Evolutionary conservation across 92 coral and sea anemone genomes (phyloP).

Genomic region (Siderastrea siderea): DNA sequence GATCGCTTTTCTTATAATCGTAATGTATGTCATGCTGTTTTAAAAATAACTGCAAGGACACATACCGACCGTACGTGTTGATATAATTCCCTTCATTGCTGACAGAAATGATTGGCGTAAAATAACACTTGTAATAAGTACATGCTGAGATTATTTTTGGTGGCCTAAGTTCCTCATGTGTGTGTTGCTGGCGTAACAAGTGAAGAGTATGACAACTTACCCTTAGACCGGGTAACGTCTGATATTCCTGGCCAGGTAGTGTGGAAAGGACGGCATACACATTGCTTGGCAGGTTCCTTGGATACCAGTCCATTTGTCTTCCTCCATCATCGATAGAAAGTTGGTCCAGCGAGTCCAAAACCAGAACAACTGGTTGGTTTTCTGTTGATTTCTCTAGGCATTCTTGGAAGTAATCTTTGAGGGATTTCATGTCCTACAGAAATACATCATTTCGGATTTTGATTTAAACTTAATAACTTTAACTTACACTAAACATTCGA

Average conservation of each 20-base stretch:
- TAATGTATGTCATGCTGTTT: no score
- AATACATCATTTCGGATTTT: neutral
- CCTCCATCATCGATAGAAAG: constrained; percentile 97
- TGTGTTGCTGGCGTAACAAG: neutral
- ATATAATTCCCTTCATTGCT: no score
- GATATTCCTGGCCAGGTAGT: constrained; percentile 90
- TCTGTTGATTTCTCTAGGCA: constrained; percentile 92
- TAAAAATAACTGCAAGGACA: no score
- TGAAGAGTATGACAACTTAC: constrained; percentile 46
- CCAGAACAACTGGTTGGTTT: constrained; percentile 77
- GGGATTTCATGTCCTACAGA: constrained; percentile 87
- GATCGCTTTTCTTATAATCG: no score
- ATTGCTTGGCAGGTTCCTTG: constrained; percentile 77
- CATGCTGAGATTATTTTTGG: no score
- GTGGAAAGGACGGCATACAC: constrained; percentile 90
- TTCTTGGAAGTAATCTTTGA: constrained; percentile 78
- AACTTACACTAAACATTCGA: no score
- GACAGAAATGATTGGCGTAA: no score
- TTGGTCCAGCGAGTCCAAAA: constrained; percentile 97
- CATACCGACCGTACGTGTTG: no score
- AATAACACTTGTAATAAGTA: no score
- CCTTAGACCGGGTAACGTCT: constrained; percentile 86
- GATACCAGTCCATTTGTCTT: constrained; percentile 92
- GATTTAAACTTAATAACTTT: neutral
- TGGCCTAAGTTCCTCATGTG: no score